Percentiles rank a stretch among this genome's conserved stretches.
Conservation (phyloP, 2,113 vertebrate species). For the Piaya cayana region DNA sequence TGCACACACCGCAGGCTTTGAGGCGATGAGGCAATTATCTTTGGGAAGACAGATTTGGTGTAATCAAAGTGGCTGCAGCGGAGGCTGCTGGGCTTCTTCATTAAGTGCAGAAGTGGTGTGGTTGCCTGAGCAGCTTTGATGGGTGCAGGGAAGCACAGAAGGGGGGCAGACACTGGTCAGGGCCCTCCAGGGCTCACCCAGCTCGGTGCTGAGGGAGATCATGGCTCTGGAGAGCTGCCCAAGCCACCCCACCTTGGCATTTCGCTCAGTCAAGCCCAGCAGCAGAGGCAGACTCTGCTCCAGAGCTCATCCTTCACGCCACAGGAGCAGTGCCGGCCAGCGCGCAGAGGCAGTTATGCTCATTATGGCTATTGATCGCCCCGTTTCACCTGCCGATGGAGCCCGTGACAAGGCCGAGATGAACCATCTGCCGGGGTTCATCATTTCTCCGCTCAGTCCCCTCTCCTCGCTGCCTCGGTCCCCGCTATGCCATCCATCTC, state of each 20-base stretch:
- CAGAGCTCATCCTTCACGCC: background rate
- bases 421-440: background rate
- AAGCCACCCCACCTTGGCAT: background rate
- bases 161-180: fast-evolving
- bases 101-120: fast-evolving
- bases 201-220: background rate
- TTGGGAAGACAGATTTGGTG: background rate
- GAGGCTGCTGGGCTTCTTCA: background rate
- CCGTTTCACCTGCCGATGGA: background rate
- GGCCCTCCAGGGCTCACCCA: background rate
- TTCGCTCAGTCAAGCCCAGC: fast-evolving
- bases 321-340: background rate
- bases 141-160: fast-evolving
- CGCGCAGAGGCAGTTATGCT: background rate
- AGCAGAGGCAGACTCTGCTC: background rate
- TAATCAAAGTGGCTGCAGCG: background rate
- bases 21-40: background rate
- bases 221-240: background rate
- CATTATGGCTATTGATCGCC: background rate
- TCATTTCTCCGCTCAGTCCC: background rate
- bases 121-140: background rate
- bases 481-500: background rate
- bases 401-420: background rate
- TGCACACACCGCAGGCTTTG: background rate
- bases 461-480: background rate